Base-by-base conservation (phyloP, 2,113 vertebrate species). In the Aleadryas rufinucha region DNA sequence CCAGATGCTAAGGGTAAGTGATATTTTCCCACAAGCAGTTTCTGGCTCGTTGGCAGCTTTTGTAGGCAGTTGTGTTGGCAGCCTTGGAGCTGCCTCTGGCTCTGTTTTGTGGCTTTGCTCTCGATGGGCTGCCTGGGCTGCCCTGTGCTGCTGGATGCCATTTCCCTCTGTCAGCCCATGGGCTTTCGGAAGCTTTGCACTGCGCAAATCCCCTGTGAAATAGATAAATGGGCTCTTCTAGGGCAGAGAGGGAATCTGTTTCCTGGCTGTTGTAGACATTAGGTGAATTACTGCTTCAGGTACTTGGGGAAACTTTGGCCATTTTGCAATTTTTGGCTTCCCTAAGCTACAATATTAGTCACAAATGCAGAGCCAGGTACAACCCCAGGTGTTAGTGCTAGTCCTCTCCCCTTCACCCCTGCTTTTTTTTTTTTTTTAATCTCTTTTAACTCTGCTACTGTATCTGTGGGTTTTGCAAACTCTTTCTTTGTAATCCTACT, bases 1-100 rank as follows among this genome's bases (percentile, higher is more conserved):
- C 97, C 98, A 98, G 98, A 97, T 98, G 98, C 96, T 98, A 96
- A 97, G 98, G 95, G 97, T 98, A 97, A 98, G 98, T 96, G 97
- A 95, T 97, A 95, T 97, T 98, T 97, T 97, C 97, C 98, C 98
- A 98, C 97, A 98, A 97, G 97, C 97, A 81, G 96, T 96, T 98
- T 96, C 96, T 97, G 97, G 96, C 95, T 97, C 87, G 85, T 97
- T 98, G 98, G 97, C 98, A 98, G 97, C 93, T 96, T 96, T 93
- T 85, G 90, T 10, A 97, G 97, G 97, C 97, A 97, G 97, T 98
- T 98, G 97, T 96, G 84, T 88, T 97, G 98, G 97, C 98, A 97
- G 97, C 91, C 71, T 39, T 69, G 33, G 93, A 42, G 53, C 93
- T 89, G 97, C 96, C 96, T 95, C 97, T 97, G 98, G 97, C 95